phyloP scores from a whole-genome alignment of 2,888 invertebrate genomes.

The Salpingus planirostris region DNA sequence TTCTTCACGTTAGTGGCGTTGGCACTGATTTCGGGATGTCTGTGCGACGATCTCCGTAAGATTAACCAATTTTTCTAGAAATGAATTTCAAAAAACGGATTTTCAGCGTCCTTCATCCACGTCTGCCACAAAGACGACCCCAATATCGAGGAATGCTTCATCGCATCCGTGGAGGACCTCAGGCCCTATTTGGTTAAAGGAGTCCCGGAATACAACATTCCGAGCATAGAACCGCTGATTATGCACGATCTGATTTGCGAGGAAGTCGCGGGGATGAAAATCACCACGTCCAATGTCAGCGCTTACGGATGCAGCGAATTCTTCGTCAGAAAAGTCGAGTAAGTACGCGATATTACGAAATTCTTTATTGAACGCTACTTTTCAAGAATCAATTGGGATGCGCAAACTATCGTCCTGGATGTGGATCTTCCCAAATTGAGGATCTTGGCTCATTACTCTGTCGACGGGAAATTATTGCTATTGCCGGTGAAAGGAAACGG shows the following conservation, averaged over 20 bases:
- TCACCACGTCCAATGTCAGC: constrained; percentile 41
- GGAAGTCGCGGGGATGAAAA: constrained; percentile 40
- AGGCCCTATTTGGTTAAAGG: constrained; percentile 43
- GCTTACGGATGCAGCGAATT: constrained; percentile 48
- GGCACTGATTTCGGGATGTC: no score
- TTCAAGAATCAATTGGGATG: constrained; percentile 36
- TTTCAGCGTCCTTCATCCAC: constrained; percentile 48
- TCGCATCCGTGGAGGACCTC: constrained; percentile 42
- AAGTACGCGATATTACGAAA: constrained; percentile 22
- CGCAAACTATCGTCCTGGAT: constrained; percentile 37
- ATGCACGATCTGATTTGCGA: constrained; percentile 45
- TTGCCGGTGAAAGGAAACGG: constrained; percentile 48
- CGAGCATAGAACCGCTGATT: constrained; percentile 47
- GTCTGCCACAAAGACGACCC: constrained; percentile 47
- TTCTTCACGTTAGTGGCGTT: no score
- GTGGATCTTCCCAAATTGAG: constrained; percentile 45
- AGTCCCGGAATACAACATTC: constrained; percentile 48
- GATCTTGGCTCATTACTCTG: constrained; percentile 45
- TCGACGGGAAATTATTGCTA: constrained; percentile 47
- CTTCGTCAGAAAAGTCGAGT: constrained; percentile 43
- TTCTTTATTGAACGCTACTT: constrained; percentile 1
- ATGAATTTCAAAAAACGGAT: no score
- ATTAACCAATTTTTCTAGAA: no score
- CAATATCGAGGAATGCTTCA: constrained; percentile 42
- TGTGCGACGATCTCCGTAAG: constrained; percentile 15